Evolutionary conservation across 2,888 invertebrate species (phyloP).

Genomic region (Lottia scabra): DNA sequence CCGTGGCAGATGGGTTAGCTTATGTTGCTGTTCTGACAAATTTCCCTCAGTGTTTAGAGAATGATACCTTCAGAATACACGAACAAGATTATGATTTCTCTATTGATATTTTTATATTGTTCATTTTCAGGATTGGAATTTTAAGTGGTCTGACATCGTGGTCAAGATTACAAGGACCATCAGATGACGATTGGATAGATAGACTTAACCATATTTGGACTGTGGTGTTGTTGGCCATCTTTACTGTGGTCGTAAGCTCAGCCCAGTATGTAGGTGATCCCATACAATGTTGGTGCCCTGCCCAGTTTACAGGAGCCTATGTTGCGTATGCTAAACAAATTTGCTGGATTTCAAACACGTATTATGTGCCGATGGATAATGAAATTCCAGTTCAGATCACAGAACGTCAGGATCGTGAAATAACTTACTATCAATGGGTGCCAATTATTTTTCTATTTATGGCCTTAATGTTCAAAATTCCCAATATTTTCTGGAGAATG

Average conservation of each 20-base stretch:
- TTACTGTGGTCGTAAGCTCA: conserved; percentile 56
- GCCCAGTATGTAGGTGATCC: conserved; percentile 56
- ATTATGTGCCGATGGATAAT: conserved; percentile 54
- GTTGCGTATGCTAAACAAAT: conserved; percentile 50
- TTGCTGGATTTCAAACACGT: conserved; percentile 61
- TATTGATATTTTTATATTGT: no score
- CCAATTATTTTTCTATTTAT: conserved; percentile 58
- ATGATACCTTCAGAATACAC: no score
- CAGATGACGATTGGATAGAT: conserved; percentile 60
- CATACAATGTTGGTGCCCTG: conserved; percentile 57
- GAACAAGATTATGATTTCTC: no score
- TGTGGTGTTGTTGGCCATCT: conserved; percentile 50
- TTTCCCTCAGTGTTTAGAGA: no score
- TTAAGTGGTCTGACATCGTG: conserved; percentile 50
- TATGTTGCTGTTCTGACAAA: no score
- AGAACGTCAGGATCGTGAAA: conserved; percentile 43
- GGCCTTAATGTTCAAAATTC: conserved; percentile 58
- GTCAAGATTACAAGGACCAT: conserved; percentile 47
- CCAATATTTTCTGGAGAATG: conserved; percentile 53
- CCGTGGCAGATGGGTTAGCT: no score
- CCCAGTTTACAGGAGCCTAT: conserved; percentile 49
- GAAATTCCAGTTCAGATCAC: conserved; percentile 45
- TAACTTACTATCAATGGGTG: conserved; percentile 61
- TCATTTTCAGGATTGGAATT: conserved; percentile 43
- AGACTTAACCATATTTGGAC: conserved; percentile 55